A percentile compares a stretch with the other conserved stretches of the same genome.
Conservation (phyloP, 2,113 vertebrate genomes). For the Pristiophorus japonicus region DNA sequence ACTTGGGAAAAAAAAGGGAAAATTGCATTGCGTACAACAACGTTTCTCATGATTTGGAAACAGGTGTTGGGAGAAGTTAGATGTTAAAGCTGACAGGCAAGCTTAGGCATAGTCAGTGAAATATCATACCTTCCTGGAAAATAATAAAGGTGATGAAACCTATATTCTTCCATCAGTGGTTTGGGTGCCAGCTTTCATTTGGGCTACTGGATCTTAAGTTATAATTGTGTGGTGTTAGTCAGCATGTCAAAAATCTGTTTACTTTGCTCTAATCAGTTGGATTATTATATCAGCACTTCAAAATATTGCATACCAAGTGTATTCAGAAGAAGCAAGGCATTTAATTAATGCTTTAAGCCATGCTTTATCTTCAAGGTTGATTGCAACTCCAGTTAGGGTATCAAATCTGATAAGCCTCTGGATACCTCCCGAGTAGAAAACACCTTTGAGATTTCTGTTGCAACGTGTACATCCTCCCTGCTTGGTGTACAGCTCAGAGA, state of each 20-base stretch:
- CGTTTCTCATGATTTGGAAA: not conserved
- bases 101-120: constrained; percentile 1
- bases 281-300: not conserved
- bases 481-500: not conserved
- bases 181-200: not conserved
- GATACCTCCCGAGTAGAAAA: not conserved
- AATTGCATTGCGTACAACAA: not conserved
- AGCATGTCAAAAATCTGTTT: constrained; percentile 17
- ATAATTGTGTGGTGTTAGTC: not conserved
- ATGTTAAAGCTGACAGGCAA: not conserved
- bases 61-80: not conserved
- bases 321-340: constrained; percentile 26
- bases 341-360: constrained; percentile 29
- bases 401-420: constrained; percentile 11
- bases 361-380: constrained; percentile 24
- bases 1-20: not conserved
- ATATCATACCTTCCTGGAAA: not conserved
- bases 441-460: not conserved
- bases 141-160: not conserved
- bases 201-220: not conserved
- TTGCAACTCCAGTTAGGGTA: not conserved
- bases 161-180: not conserved
- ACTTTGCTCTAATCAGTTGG: not conserved
- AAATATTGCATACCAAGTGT: not conserved
- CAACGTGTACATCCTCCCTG: not conserved